These are phyloP conservation scores for Leucophenga montana DNA, from an alignment of 2,888 invertebrate genomes.

Conservation along the genomic window DNA sequence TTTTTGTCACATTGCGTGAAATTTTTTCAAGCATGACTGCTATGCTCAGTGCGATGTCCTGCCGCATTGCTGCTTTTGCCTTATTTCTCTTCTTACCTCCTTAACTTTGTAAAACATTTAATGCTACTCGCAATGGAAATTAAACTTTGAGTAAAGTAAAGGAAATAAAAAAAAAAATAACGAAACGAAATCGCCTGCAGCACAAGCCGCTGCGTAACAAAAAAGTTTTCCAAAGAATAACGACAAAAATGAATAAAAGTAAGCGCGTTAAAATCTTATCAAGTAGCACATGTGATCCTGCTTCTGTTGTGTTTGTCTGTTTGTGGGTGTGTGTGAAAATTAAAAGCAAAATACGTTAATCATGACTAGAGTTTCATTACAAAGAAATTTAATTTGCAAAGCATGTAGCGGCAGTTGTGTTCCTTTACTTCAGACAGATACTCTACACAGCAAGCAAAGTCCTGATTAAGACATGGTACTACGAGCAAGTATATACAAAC, in stretches of 20 bases:
- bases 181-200: not conserved
- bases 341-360: conserved; percentile 65
- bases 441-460: too few relatives aligned
- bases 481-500: too few relatives aligned
- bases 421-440: too few relatives aligned
- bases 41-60: not conserved
- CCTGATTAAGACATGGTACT: too few relatives aligned
- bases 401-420: not conserved
- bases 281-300: not conserved
- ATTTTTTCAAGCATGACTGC: conserved; percentile 21
- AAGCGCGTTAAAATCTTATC: conserved; percentile 27
- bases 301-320: conserved; percentile 26
- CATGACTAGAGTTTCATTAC: conserved; percentile 51
- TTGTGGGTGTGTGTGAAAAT: conserved; percentile 50
- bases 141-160: conserved; percentile 10
- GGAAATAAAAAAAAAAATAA: not conserved
- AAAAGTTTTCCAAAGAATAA: not conserved
- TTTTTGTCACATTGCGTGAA: conserved; percentile 22
- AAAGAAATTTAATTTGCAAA: conserved; percentile 61
- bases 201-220: too few relatives aligned
- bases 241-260: not conserved
- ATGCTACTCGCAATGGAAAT: conserved; percentile 12
- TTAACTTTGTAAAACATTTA: conserved; percentile 5
- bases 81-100: not conserved
- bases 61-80: not conserved